These are phyloP conservation scores for Caenorhabditis tropicalis DNA, from an alignment of 1,140 invertebrate genomes.

Conservation along the genomic window DNA sequence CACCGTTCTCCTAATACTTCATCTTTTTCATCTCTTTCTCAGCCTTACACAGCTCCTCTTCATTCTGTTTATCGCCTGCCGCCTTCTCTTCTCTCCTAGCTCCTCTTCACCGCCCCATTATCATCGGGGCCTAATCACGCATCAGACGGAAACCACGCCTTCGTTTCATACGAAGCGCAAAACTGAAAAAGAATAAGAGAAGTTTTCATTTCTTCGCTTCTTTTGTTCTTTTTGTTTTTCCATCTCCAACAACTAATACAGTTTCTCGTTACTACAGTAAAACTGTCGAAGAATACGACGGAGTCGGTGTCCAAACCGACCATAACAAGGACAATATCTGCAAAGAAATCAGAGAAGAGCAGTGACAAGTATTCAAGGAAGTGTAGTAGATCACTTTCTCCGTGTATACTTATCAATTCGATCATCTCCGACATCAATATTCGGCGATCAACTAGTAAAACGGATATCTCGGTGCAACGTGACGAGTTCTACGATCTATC, in stretches of 20 bases:
- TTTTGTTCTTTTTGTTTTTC: neutral
- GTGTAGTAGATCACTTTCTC: neutral
- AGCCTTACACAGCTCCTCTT: neutral
- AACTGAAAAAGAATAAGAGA: neutral
- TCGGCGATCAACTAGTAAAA: neutral
- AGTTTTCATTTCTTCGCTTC: neutral
- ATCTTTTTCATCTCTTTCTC: constrained; percentile 33
- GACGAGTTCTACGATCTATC: constrained; percentile 3
- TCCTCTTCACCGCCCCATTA: constrained; percentile 13
- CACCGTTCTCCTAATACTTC: neutral
- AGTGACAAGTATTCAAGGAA: neutral
- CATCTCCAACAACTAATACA: neutral
- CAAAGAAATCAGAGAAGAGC: neutral
- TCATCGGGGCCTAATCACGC: constrained; percentile 22
- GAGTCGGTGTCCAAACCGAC: neutral
- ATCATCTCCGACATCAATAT: constrained; percentile 24
- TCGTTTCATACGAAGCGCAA: constrained; percentile 3
- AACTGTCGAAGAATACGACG: neutral
- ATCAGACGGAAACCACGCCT: neutral
- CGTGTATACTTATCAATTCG: neutral
- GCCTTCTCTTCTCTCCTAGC: neutral
- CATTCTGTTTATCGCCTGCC: neutral
- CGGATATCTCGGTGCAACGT: neutral
- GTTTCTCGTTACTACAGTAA: neutral
- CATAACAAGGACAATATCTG: neutral